Conservation (phyloP, 2,113 vertebrate species). For the Oryzias celebensis region DNA sequence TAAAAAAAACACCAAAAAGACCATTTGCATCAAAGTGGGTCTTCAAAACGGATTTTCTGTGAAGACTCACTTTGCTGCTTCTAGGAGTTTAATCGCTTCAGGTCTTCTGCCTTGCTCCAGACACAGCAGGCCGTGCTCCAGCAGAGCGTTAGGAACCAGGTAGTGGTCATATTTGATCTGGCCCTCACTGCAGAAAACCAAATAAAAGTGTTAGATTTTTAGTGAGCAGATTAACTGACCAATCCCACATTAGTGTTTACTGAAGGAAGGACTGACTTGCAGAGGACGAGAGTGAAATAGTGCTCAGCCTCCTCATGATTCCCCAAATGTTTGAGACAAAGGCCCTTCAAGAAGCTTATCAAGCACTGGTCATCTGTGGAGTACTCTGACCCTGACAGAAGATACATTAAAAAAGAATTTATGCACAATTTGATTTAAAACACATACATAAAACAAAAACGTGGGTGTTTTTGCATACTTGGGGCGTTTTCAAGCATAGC, state of each 20-base stretch:
- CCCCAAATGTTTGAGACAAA: conserved; percentile 93
- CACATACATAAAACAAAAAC: background rate
- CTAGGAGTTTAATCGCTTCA: conserved; percentile 88
- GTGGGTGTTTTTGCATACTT: conserved; percentile 74
- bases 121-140: conserved; percentile 91
- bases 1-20: too few relatives aligned
- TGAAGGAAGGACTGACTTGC: conserved; percentile 81
- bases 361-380: conserved; percentile 89
- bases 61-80: conserved; percentile 88
- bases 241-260: background rate
- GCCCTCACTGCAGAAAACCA: conserved; percentile 82
- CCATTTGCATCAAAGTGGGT: too few relatives aligned
- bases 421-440: too few relatives aligned
- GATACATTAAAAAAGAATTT: background rate
- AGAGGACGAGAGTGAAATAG: conserved; percentile 89
- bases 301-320: conserved; percentile 87
- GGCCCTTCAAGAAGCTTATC: conserved; percentile 89
- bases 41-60: too few relatives aligned
- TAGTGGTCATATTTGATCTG: conserved; percentile 97
- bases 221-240: background rate
- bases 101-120: conserved; percentile 85
- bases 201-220: conserved; percentile 10
- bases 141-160: conserved; percentile 91
- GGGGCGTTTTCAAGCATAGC: conserved; percentile 77
- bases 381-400: conserved; percentile 82